A percentile compares a stretch with the other conserved stretches of the same genome.
Conservation (phyloP, 2,797 vertebrate genomes). For the Myiothlypis chrysogaster region DNA sequence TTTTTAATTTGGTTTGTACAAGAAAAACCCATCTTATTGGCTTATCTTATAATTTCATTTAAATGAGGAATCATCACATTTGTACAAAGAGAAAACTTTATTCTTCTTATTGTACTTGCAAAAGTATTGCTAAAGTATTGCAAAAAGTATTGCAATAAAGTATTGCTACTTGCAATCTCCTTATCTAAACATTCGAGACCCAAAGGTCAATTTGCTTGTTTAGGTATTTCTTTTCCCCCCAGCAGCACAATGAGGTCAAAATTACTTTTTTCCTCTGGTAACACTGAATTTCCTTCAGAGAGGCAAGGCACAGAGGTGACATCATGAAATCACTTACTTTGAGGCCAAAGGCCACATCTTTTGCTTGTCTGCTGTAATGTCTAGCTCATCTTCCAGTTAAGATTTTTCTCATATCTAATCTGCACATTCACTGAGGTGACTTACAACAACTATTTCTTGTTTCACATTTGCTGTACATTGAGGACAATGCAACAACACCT, state of each 20-base stretch:
- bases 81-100: not conserved
- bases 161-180: not conserved
- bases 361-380: not conserved
- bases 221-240: accelerated
- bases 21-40: not conserved
- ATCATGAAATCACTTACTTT: not conserved
- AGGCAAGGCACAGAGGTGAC: not conserved
- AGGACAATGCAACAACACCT: not conserved
- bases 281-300: not conserved
- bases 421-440: not conserved
- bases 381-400: not conserved
- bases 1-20: not conserved
- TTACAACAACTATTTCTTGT: not conserved
- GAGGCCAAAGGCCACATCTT: not conserved
- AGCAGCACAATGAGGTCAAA: not conserved
- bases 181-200: not conserved
- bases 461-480: not conserved
- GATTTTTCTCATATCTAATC: not conserved
- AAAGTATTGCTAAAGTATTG: no score
- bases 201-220: not conserved
- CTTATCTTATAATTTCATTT: not conserved
- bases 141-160: no score
- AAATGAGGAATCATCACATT: not conserved
- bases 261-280: not conserved
- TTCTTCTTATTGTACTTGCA: not conserved